Conservation (phyloP, 2,797 vertebrate genomes). For the Urosaurus nigricauda region DNA sequence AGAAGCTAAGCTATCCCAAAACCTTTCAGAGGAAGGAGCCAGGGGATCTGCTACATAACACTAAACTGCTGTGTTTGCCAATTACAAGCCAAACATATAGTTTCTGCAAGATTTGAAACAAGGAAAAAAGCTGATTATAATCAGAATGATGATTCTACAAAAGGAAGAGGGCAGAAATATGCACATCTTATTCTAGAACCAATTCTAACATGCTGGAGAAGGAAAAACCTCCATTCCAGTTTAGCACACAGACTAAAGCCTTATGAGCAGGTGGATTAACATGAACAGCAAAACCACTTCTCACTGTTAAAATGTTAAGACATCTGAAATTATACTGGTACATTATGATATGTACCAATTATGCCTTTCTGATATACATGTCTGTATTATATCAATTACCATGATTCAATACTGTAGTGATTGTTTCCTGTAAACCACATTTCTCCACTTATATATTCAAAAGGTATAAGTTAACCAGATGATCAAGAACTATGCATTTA, state of each 20-base stretch:
- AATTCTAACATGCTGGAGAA: not conserved
- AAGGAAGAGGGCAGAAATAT: not conserved
- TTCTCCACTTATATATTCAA: not conserved
- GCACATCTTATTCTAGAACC: not conserved
- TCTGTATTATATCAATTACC: not conserved
- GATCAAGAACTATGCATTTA: not conserved
- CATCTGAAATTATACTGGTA: not conserved
- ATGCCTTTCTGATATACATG: not conserved
- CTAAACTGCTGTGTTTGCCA: too few relatives aligned
- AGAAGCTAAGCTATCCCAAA: not conserved
- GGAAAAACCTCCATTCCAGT: not conserved
- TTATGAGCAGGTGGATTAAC: constrained; percentile 9
- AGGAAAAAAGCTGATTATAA: not conserved
- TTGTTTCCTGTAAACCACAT: not conserved
- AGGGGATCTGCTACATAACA: not conserved
- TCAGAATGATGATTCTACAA: not conserved
- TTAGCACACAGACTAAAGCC: fast-evolving
- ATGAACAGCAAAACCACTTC: not conserved
- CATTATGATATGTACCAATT: not conserved
- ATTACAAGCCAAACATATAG: not conserved
- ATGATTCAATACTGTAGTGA: not conserved
- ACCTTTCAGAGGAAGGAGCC: not conserved
- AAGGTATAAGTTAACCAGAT: not conserved
- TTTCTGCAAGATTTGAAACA: not conserved
- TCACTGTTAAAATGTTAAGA: not conserved